Evolutionary conservation across 2,113 vertebrate species (phyloP).

Genomic region (Cynoglossus semilaevis): DNA sequence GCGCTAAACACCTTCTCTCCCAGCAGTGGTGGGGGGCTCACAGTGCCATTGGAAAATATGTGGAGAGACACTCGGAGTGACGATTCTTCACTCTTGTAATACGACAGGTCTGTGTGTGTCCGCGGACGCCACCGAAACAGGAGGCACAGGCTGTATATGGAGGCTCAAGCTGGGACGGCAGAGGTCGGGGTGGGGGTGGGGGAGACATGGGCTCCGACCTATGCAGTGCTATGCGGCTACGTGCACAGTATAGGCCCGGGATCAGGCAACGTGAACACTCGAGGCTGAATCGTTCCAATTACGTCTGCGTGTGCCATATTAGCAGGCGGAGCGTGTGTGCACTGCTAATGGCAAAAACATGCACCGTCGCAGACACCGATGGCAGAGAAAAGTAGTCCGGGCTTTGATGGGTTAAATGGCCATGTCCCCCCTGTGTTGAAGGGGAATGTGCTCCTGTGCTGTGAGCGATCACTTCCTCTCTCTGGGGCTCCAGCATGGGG

Average conservation of each 20-base stretch:
- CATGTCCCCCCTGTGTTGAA: conserved; percentile 70
- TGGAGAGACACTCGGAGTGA: conserved; percentile 60
- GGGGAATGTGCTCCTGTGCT: conserved; percentile 72
- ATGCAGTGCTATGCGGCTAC: too few species aligned
- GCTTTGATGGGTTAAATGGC: conserved; percentile 74
- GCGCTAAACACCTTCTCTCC: conserved; percentile 78
- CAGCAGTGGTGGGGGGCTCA: conserved; percentile 67
- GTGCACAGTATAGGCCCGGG: conserved; percentile 26
- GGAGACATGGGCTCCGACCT: conserved; percentile 50
- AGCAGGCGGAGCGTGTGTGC: conserved; percentile 20
- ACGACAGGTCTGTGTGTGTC: conserved; percentile 46
- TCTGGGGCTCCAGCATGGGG: conserved; percentile 73
- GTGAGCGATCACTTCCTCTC: conserved; percentile 80
- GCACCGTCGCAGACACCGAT: conserved; percentile 33
- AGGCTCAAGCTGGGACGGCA: conserved; percentile 26
- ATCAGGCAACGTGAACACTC: conserved; percentile 51
- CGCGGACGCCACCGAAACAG: conserved; percentile 41
- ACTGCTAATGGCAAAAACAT: conserved; percentile 23
- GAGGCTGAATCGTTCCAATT: conserved; percentile 23
- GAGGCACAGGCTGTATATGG: conserved; percentile 42
- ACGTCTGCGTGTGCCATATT: conserved; percentile 26
- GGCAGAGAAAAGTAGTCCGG: conserved; percentile 58
- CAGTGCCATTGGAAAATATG: conserved; percentile 72
- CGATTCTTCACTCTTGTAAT: conserved; percentile 70
- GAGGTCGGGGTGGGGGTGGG: conserved; percentile 7